Base-by-base conservation (phyloP, 2,888 invertebrate genomes). In the Microplitis deprimator region DNA sequence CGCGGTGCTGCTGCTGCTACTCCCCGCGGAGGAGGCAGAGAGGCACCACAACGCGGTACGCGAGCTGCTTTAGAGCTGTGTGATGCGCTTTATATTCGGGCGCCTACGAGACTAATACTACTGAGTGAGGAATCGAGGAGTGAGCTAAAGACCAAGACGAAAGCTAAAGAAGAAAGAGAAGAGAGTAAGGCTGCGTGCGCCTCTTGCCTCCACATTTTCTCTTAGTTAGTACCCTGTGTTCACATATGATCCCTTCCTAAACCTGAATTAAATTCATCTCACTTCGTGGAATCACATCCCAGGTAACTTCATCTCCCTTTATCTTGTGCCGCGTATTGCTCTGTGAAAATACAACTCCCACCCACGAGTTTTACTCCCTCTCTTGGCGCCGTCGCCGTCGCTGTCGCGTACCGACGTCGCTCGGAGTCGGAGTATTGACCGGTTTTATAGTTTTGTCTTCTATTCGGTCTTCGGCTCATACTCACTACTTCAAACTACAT, bases 381-480 rank as follows among this genome's bases (percentile, higher is more conserved):
- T 76, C 75, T 41, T 39, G 69, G 20, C 74, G 79, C 72, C 73
- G 76, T 85, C 83, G 82, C 83, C 85, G 84, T 84, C 86, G 87
- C 87, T 85, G 83, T 84, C 86, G 87, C 88, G 87, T 83, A 29
- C 29, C 74, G 79, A 70, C 73, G 76, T 85, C 84, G 82, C 85
- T 83, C 87, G 87, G 88, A 88, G 89, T 83, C 87, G 87, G 88
- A 88, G 89, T 89, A 89, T 89, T 89, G 88, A 89, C 88, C 88
- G 89, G 89, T 87, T 62, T 62, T 62, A 17, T 62, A 17, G 16
- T 87, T 86, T 83, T 81, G 77, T 62, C 20, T 62, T 62, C 62
- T 62, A 62, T 62, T 17, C 62, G 62, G 20, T 62, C 62, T 20
- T 20, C 62, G n/a, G 17, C 20, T 50, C 13, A 50, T 13, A 50